phyloP scores from a whole-genome alignment of 2,888 invertebrate genomes.

The Rotaria socialis region DNA sequence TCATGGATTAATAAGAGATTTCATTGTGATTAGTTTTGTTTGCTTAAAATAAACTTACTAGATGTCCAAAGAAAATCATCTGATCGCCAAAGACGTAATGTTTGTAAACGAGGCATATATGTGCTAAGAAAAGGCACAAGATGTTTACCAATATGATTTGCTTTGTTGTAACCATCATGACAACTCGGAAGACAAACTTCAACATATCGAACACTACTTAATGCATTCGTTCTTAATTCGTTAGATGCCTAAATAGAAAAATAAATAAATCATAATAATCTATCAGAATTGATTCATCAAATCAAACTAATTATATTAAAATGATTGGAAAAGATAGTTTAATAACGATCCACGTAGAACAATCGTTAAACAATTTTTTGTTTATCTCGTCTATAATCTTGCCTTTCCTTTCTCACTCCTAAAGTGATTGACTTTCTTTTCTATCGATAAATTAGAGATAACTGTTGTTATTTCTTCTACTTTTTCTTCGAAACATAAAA shows the following conservation, averaged over 20 bases:
- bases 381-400: too few relatives aligned
- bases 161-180: neutral
- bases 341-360: too few relatives aligned
- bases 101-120: neutral
- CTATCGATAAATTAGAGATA: too few relatives aligned
- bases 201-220: neutral
- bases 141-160: neutral
- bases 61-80: neutral
- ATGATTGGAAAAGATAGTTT: neutral
- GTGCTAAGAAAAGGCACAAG: neutral
- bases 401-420: too few relatives aligned
- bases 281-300: neutral
- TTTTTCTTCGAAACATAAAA: too few relatives aligned
- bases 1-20: too few relatives aligned
- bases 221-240: neutral
- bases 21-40: too few relatives aligned
- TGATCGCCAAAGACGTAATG: neutral
- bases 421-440: too few relatives aligned
- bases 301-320: neutral
- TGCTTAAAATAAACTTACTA: neutral
- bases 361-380: neutral
- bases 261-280: neutral
- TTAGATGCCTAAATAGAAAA: neutral
- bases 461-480: too few relatives aligned
- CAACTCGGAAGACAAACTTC: neutral